Conservation (phyloP, 2,797 vertebrate genomes). For the Schizopygopsis pylzovi region DNA sequence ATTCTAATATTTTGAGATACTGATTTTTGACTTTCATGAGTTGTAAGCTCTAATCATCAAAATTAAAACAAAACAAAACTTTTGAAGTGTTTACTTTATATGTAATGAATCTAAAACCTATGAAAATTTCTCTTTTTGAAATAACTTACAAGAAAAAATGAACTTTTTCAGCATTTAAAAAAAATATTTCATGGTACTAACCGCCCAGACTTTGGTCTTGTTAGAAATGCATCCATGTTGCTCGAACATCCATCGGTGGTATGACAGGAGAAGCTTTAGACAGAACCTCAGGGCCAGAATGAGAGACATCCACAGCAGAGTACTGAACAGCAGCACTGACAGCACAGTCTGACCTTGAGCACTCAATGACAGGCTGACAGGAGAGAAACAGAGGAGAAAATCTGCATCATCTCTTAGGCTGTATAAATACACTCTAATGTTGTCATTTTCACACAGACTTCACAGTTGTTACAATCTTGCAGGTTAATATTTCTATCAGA, state of each 20-base stretch:
- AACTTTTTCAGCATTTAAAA: too few species aligned
- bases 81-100: too few species aligned
- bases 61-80: too few species aligned
- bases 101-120: too few species aligned
- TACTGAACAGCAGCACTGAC: constrained; percentile 86
- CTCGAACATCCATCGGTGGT: constrained; percentile 91
- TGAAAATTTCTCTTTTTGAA: too few species aligned
- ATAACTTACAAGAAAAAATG: too few species aligned
- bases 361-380: constrained; percentile 69
- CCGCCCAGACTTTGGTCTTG: constrained; percentile 92
- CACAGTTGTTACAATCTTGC: background rate
- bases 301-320: constrained; percentile 87
- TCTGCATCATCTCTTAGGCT: background rate
- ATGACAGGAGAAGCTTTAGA: constrained; percentile 88
- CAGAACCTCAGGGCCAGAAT: constrained; percentile 89
- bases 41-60: too few species aligned
- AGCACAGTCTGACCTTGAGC: constrained; percentile 83
- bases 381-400: constrained; percentile 5
- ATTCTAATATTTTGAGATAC: too few species aligned
- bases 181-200: constrained; percentile 67
- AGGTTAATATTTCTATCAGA: background rate
- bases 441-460: background rate
- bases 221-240: constrained; percentile 84
- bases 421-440: background rate
- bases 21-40: too few species aligned